Percentiles rank a stretch among this genome's conserved stretches.
Conservation (phyloP, 2,797 vertebrate genomes). For the Meda fulgida region DNA sequence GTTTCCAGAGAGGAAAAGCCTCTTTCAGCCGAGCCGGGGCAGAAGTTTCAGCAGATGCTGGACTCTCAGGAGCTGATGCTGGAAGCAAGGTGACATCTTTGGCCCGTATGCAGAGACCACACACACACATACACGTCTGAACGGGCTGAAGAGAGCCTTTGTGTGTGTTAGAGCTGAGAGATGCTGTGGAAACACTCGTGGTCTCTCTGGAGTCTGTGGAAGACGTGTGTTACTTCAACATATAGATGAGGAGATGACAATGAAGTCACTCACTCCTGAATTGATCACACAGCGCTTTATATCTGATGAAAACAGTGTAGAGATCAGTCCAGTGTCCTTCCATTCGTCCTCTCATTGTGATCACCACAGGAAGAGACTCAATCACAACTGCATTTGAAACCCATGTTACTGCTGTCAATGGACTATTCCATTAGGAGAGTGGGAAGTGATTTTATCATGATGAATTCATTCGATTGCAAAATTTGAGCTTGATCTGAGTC, state of each 20-base stretch:
- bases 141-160: conserved; percentile 51
- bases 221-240: not conserved
- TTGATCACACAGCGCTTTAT: not conserved
- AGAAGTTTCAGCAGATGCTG: conserved; percentile 49
- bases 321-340: not conserved
- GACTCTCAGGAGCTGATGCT: conserved; percentile 56
- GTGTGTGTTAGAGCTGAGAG: conserved; percentile 49
- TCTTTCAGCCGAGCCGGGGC: conserved; percentile 9
- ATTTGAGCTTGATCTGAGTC: no score
- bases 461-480: no score
- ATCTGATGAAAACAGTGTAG: not conserved
- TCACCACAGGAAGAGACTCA: not conserved
- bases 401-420: not conserved
- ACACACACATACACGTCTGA: conserved; percentile 37
- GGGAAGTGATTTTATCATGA: no score
- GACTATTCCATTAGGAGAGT: not conserved
- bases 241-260: not conserved
- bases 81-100: conserved; percentile 74
- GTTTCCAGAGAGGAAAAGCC: conserved; percentile 46
- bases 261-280: not conserved
- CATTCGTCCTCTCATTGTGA: not conserved
- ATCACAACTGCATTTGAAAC: no score
- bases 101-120: conserved; percentile 68
- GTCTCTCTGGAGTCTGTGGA: not conserved
- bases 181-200: not conserved